These are phyloP conservation scores for Sitobion miscanthi DNA, from an alignment of 1,140 invertebrate species.

Conservation along the genomic window DNA sequence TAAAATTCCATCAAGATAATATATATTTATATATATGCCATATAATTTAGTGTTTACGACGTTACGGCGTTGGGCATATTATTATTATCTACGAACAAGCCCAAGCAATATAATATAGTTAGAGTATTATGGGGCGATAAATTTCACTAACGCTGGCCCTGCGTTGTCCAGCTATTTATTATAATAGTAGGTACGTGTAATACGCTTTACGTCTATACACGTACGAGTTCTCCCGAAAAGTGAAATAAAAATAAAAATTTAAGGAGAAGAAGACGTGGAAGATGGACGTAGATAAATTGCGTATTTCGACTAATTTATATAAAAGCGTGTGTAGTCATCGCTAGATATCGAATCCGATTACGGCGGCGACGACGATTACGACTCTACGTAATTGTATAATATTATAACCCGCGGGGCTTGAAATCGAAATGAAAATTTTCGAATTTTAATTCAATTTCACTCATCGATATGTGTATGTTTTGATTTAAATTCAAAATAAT, in stretches of 20 bases:
- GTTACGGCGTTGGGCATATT: neutral
- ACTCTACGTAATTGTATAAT: too few species aligned
- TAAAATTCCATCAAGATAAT: neutral
- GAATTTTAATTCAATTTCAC: too few species aligned
- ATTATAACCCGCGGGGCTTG: too few species aligned
- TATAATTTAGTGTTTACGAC: neutral
- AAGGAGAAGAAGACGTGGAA: neutral
- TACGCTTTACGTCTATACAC: neutral
- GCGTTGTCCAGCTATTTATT: neutral
- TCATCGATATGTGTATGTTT: too few species aligned
- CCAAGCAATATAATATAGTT: neutral
- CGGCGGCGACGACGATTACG: too few species aligned
- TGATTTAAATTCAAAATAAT: too few species aligned
- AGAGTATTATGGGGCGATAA: slow-evolving; percentile 8
- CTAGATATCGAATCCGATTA: neutral
- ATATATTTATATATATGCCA: neutral
- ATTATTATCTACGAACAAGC: neutral
- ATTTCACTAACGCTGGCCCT: neutral
- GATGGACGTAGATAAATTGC: neutral
- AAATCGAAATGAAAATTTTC: too few species aligned
- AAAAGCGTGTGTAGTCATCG: neutral
- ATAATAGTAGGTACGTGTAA: neutral
- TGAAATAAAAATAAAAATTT: neutral
- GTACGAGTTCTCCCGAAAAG: neutral
- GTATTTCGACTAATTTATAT: neutral